Percentiles rank a stretch among this genome's conserved stretches.
phyloP scores from a whole-genome alignment of 2,113 vertebrate genomes.

The Todiramphus saurophagus region DNA sequence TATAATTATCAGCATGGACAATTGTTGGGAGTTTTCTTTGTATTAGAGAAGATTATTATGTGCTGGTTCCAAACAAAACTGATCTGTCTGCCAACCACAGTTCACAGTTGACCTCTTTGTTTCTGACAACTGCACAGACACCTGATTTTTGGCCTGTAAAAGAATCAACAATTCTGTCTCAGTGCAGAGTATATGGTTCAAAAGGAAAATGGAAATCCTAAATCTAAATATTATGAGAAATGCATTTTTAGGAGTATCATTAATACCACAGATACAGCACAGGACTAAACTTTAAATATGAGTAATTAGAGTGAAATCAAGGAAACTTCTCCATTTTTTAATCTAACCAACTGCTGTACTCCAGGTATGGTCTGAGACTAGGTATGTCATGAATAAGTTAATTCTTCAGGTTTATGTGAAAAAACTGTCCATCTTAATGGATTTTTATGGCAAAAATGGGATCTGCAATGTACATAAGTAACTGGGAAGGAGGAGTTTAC shows the following conservation, averaged over 20 bases:
- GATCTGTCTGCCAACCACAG: not conserved
- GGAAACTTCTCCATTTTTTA: not conserved
- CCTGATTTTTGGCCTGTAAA: not conserved
- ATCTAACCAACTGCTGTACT: not conserved
- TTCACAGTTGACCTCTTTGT: not conserved
- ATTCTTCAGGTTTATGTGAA: not conserved
- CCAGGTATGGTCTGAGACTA: not conserved
- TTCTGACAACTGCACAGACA: not conserved
- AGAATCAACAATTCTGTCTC: not conserved
- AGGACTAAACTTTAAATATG: not conserved
- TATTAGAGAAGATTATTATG: not conserved
- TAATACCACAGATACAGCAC: not conserved
- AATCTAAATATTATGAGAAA: not conserved
- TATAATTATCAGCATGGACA: not conserved
- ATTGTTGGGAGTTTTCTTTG: not conserved
- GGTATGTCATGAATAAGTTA: not conserved
- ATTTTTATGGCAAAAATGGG: not conserved
- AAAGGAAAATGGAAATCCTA: not conserved
- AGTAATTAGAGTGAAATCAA: not conserved
- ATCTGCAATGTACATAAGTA: not conserved
- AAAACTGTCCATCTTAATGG: not conserved
- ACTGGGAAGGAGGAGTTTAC: not conserved
- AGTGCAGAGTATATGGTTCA: not conserved
- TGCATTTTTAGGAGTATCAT: not conserved
- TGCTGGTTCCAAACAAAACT: not conserved